Conservation (phyloP, 2,113 vertebrate genomes). For the Chaetodon trifascialis region DNA sequence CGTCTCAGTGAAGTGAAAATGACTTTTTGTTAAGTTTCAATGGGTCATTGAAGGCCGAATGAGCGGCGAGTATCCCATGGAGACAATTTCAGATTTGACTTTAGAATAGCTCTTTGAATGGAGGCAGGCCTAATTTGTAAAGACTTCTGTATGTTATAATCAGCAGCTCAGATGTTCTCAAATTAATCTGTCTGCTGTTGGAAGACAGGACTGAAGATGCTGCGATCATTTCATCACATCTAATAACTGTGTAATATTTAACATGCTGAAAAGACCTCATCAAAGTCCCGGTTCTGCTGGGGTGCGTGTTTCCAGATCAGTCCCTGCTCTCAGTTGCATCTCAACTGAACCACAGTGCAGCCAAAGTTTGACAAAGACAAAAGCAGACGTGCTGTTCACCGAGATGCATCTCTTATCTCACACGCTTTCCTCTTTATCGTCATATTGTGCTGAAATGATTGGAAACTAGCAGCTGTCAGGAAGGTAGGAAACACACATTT, state of each 20-base stretch:
- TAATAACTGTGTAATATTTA: neutral
- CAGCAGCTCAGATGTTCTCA: neutral
- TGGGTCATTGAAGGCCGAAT: conserved; percentile 16
- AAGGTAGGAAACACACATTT: conserved; percentile 13
- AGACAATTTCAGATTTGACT: neutral
- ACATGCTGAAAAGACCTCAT: neutral
- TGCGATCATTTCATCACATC: neutral
- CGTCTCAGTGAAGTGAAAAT: conserved; percentile 17
- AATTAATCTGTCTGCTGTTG: neutral
- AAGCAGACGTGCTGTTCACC: neutral
- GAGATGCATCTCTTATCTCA: neutral
- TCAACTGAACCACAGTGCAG: too few species aligned
- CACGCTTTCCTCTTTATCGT: neutral
- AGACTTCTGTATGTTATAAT: neutral
- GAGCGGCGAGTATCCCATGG: neutral
- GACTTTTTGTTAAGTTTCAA: conserved; percentile 10
- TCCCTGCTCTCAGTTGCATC: neutral
- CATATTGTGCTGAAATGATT: conserved; percentile 10
- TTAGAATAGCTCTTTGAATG: neutral
- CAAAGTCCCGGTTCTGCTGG: neutral
- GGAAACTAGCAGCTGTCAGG: neutral
- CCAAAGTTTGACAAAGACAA: neutral
- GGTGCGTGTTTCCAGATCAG: neutral
- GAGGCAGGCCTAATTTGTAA: neutral
- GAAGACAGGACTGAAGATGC: neutral